Evolutionary conservation across 1,140 invertebrate species (phyloP), one percentile per base, ranked within the genome.

Genomic region (Zaprionus lachaisei): DNA sequence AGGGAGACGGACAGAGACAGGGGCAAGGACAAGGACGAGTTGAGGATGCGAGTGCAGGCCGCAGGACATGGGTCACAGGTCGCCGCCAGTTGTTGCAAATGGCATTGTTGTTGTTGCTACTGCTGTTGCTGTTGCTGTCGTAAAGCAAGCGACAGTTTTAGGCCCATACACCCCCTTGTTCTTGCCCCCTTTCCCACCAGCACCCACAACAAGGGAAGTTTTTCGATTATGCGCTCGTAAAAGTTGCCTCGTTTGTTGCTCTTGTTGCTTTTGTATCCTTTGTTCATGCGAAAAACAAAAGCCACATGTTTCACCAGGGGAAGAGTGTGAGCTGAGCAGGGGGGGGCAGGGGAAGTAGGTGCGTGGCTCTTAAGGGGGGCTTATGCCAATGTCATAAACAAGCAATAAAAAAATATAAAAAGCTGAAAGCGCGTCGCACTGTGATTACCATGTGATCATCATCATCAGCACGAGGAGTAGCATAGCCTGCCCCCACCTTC

Each of bases 401-500:
- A 89, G 84, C 85, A 87, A 87, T 84, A 87, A 87, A 89, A 89
- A 89, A 75, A 77, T 74, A 89, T 81, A 89, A 89, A 86, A 87
- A 83, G 80, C 83, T 72, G 70, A 68, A 63, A 72, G 44, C 70
- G 77, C 73, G 72, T 77, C 71, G 65, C 67, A 58, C 84, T 76
- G 81, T 89, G 84, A 87, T 87, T 87, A 87, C 84, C 84, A 89
- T 89, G 84, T 84, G 81, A 86, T 89, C 84, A 87, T 84, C 84
- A 87, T 84, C 84, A 83, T 89, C 84, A 81, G 51, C 49, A 47
- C 63, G 64, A 54, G 49, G 22, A 17, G n/a, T 47, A 14, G 37
- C 68, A 37, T 12, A 1, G 28, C 9, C 58, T 5, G 17, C 2
- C 1, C 12, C 7, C 24, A 22, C 28, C 26, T 2, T 2, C 3